These are phyloP conservation scores for Troglohyphantes excavatus DNA, from an alignment of 2,888 invertebrate genomes.

Conservation along the genomic window DNA sequence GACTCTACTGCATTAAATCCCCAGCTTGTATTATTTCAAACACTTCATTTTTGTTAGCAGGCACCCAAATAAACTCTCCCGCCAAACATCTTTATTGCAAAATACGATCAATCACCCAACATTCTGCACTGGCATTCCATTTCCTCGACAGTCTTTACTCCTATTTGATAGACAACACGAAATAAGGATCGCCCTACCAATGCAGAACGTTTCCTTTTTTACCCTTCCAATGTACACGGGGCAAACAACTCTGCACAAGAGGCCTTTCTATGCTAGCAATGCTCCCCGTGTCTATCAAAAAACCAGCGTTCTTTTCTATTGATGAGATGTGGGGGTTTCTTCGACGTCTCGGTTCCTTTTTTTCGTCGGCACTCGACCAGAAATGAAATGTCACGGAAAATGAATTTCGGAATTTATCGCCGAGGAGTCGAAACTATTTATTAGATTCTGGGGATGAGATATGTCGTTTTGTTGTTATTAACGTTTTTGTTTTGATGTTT, in stretches of 20 bases:
- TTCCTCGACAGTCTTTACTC: neutral
- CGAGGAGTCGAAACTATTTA: neutral
- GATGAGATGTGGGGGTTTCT: neutral
- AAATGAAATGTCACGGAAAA: constrained; percentile 16
- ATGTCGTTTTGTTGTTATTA: neutral
- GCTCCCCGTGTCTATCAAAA: neutral
- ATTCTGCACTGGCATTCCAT: neutral
- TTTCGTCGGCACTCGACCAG: neutral
- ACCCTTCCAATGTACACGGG: neutral
- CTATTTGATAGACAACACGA: neutral
- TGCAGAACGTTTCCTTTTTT: constrained; percentile 6
- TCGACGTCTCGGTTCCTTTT: neutral
- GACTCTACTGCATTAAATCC: no score
- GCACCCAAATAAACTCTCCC: no score
- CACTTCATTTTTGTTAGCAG: no score
- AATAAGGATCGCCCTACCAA: neutral
- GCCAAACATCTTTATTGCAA: neutral
- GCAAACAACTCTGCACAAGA: constrained; percentile 16
- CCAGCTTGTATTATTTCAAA: no score
- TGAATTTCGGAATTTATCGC: constrained; percentile 20
- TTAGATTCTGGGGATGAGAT: neutral
- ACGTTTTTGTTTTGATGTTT: neutral
- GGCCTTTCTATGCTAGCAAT: neutral
- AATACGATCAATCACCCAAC: neutral
- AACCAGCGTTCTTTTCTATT: neutral